phyloP scores from a whole-genome alignment of 2,888 invertebrate species.

The Ellobium chinense region DNA sequence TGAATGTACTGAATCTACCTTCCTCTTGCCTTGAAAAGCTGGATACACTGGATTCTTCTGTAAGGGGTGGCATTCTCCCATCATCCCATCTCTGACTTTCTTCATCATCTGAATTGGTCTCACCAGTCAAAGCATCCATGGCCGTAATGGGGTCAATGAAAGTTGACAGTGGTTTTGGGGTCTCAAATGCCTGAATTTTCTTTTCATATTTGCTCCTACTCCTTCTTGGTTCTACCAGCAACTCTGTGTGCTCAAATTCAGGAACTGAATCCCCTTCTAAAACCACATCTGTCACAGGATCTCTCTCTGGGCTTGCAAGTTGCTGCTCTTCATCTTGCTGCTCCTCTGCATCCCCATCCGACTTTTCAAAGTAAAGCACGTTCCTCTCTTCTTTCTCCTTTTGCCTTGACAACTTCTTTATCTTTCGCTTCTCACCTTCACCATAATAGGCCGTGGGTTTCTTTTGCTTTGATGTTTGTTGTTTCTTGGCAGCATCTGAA shows the following conservation, averaged over 20 bases:
- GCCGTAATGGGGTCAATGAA: constrained; percentile 6
- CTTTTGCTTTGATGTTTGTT: constrained; percentile 21
- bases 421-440: constrained; percentile 43
- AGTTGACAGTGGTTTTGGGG: constrained; percentile 26
- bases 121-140: not conserved
- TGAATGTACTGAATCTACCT: constrained; percentile 11
- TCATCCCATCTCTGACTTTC: not conserved
- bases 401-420: constrained; percentile 36
- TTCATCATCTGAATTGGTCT: not conserved
- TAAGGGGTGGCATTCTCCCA: not conserved
- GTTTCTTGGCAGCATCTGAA: constrained; percentile 12
- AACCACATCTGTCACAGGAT: not conserved
- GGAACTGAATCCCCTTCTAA: not conserved
- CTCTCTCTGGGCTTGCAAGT: not conserved
- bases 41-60: not conserved
- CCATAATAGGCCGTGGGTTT: constrained; percentile 32
- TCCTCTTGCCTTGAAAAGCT: constrained; percentile 17
- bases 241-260: not conserved
- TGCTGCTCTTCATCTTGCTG: not conserved
- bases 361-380: constrained; percentile 27
- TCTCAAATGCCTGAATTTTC: not conserved
- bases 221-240: not conserved
- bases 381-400: constrained; percentile 34
- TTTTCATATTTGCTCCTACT: not conserved
- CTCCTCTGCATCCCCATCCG: not conserved